phyloP scores from a whole-genome alignment of 2,888 invertebrate genomes.

The Patella pellucida region DNA sequence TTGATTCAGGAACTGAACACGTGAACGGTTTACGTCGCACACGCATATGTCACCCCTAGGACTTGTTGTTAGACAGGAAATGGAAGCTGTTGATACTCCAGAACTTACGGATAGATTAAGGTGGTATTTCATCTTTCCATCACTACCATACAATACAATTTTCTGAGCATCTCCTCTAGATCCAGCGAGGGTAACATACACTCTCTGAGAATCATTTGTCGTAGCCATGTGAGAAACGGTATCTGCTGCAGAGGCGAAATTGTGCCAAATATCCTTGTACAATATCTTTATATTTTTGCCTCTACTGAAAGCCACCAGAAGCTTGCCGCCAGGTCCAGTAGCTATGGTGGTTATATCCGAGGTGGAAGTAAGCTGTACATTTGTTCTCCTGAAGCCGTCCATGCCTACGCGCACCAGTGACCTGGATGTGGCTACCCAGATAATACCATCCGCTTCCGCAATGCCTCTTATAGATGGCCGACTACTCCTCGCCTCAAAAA shows the following conservation, averaged over 20 bases:
- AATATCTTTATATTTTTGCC: slow-evolving; percentile 26
- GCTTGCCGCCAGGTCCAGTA: slow-evolving; percentile 23
- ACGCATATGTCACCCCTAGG: slow-evolving; percentile 21
- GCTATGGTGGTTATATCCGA: slow-evolving; percentile 21
- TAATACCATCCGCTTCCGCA: slow-evolving; percentile 19
- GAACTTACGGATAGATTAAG: slow-evolving; percentile 16
- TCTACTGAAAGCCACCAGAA: slow-evolving; percentile 25
- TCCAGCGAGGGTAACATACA: slow-evolving; percentile 19
- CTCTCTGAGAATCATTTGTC: slow-evolving; percentile 8
- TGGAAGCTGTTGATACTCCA: neutral
- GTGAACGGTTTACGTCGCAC: slow-evolving; percentile 8
- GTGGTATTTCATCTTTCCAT: slow-evolving; percentile 21
- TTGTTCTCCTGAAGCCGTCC: slow-evolving; percentile 17
- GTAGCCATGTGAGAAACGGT: slow-evolving; percentile 19
- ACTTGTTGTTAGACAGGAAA: slow-evolving; percentile 23
- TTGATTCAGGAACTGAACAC: slow-evolving; percentile 17
- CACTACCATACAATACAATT: slow-evolving; percentile 18
- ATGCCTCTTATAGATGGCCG: slow-evolving; percentile 25
- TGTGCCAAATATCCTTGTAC: slow-evolving; percentile 21
- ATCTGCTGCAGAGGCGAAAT: slow-evolving; percentile 19
- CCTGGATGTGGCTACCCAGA: slow-evolving; percentile 29
- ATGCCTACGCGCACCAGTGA: slow-evolving; percentile 22
- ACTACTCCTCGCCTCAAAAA: slow-evolving; percentile 27
- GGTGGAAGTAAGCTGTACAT: slow-evolving; percentile 16
- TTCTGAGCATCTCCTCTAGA: slow-evolving; percentile 4